A percentile compares a stretch with the other conserved stretches of the same genome.
These are phyloP conservation scores for Microdon myrmicae DNA, from an alignment of 2,888 invertebrate species.

Conservation along the genomic window DNA sequence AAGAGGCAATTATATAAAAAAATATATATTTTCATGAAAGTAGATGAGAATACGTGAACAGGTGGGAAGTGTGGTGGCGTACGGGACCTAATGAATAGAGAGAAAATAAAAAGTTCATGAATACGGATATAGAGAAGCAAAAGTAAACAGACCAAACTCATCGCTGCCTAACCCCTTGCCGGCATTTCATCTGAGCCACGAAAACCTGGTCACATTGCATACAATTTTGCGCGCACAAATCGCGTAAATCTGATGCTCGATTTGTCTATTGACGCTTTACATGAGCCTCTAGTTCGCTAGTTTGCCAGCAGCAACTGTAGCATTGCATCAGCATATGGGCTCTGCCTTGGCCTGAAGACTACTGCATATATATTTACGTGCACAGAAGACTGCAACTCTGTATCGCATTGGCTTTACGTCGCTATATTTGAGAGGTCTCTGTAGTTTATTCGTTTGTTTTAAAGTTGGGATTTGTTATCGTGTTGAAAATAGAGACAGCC, in stretches of 20 bases:
- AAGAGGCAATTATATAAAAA: conserved; percentile 45
- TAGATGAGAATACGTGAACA: conserved; percentile 38
- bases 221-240: conserved; percentile 44
- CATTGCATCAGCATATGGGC: conserved; percentile 26
- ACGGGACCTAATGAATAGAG: not conserved
- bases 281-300: conserved; percentile 29
- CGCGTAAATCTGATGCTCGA: conserved; percentile 51
- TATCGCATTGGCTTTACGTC: conserved; percentile 3
- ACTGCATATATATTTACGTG: conserved; percentile 10
- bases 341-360: conserved; percentile 26
- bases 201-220: conserved; percentile 12
- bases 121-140: conserved; percentile 39
- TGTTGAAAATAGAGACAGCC: conserved; percentile 20
- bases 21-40: conserved; percentile 34
- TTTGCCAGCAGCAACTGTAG: conserved; percentile 8
- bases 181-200: no score
- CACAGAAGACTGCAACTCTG: conserved; percentile 17
- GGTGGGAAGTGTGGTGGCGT: not conserved
- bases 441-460: conserved; percentile 10
- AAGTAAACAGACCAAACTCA: conserved; percentile 36
- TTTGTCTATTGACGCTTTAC: conserved; percentile 52
- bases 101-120: conserved; percentile 21
- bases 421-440: conserved; percentile 4
- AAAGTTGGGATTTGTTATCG: not conserved
- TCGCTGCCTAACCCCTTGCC: no score